A percentile compares a stretch with the other conserved stretches of the same genome.
Evolutionary conservation across 2,797 vertebrate genomes (phyloP).

Genomic region (Gallirallus australis): DNA sequence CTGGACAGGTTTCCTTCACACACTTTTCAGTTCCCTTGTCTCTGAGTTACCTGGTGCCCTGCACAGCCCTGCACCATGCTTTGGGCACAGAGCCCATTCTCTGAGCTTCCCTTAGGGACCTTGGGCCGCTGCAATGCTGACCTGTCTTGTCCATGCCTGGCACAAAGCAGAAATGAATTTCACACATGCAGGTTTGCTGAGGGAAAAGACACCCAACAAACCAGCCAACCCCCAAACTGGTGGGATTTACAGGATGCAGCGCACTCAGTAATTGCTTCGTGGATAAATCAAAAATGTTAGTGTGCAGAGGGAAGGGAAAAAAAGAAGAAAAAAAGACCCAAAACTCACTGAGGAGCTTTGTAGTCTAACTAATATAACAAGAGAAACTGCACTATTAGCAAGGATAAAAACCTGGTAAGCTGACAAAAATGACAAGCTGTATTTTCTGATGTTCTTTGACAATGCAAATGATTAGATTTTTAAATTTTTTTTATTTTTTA

Average conservation of each 20-base stretch:
- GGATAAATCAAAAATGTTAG: neutral
- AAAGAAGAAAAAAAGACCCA: no score
- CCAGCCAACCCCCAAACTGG: neutral
- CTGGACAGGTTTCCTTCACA: neutral
- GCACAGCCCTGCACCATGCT: neutral
- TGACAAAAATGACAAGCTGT: constrained; percentile 52
- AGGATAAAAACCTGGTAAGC: neutral
- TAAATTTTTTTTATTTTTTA: neutral
- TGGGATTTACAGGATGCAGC: neutral
- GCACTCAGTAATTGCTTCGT: neutral
- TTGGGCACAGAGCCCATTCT: neutral
- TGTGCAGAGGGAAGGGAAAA: no score
- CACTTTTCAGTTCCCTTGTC: neutral
- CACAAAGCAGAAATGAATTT: neutral
- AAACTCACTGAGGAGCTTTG: neutral
- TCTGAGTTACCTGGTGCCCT: neutral
- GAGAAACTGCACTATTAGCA: neutral
- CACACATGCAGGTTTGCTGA: neutral
- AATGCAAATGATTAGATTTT: neutral
- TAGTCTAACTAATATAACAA: neutral
- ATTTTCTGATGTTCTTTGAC: constrained; percentile 35
- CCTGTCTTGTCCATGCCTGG: neutral
- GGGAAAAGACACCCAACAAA: neutral
- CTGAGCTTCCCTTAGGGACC: neutral
- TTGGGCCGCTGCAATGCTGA: neutral